phyloP scores from a whole-genome alignment of 2,888 invertebrate genomes.

The Atethmia centrago region DNA sequence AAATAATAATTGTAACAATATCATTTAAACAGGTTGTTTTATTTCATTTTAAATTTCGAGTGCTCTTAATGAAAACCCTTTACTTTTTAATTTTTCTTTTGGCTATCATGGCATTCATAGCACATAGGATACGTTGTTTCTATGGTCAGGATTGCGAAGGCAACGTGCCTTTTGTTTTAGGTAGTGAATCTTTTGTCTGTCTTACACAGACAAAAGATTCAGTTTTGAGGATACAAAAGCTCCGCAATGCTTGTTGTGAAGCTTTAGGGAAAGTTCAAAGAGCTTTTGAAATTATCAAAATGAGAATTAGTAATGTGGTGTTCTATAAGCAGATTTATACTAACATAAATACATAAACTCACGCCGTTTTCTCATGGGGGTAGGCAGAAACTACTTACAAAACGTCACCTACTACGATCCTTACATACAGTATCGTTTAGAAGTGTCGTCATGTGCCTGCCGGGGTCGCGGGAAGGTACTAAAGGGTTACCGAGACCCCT shows the following conservation, averaged over 20 bases:
- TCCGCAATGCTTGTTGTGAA: neutral
- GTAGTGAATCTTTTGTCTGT: constrained; percentile 10
- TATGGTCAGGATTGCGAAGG: neutral
- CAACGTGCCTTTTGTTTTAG: constrained; percentile 9
- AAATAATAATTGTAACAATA: too few species aligned
- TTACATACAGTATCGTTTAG: neutral
- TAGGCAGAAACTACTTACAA: too few species aligned
- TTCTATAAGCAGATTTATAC: neutral
- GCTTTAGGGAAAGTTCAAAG: neutral
- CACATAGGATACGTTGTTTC: neutral
- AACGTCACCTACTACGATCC: too few species aligned
- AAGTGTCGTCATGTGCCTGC: too few species aligned
- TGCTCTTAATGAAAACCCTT: too few species aligned
- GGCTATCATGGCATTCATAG: neutral
- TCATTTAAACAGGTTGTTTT: too few species aligned
- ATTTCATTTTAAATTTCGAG: too few species aligned
- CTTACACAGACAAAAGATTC: too few species aligned
- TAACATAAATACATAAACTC: too few species aligned
- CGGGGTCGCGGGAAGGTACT: too few species aligned
- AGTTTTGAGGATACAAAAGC: neutral
- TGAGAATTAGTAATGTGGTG: neutral
- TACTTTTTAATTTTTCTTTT: neutral
- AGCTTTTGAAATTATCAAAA: neutral
- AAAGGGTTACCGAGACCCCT: too few species aligned
- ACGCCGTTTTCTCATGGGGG: too few species aligned